Conservation (phyloP, 2,797 vertebrate genomes). For the Garrulus glandarius region DNA sequence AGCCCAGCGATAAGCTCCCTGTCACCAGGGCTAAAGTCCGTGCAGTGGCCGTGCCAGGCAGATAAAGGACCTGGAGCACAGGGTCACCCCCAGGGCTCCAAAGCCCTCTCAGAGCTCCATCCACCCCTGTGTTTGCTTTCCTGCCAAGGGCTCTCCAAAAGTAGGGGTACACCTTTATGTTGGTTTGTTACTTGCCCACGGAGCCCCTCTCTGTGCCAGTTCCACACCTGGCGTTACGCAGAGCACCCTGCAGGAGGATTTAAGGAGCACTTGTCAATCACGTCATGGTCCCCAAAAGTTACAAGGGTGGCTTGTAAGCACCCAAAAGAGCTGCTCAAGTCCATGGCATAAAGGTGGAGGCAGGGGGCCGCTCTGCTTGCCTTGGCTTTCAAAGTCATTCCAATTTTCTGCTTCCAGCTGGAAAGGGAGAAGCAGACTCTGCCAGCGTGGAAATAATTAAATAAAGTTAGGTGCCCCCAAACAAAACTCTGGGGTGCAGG, state of each 20-base stretch:
- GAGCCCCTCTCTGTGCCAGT: neutral
- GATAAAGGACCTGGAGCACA: neutral
- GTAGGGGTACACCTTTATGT: neutral
- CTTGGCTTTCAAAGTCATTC: neutral
- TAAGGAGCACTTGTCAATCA: neutral
- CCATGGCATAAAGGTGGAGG: accelerated
- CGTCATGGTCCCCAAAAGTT: neutral
- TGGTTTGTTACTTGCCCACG: accelerated
- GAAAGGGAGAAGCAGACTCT: neutral
- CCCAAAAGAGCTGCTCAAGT: neutral
- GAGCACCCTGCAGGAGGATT: neutral
- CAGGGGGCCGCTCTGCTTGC: neutral
- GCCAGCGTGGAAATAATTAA: neutral
- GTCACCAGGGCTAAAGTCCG: neutral
- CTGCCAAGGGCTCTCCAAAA: neutral
- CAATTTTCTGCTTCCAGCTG: neutral
- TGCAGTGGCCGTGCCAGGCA: accelerated
- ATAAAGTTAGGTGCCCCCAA: neutral
- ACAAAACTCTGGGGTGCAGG: neutral
- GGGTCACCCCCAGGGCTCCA: neutral
- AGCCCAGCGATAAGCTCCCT: neutral
- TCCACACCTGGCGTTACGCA: accelerated
- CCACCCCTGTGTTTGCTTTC: neutral
- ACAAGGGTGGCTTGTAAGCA: neutral
- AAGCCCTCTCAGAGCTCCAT: neutral